A percentile compares a stretch with the other conserved stretches of the same genome.
Evolutionary conservation across 2,797 vertebrate genomes (phyloP).

Genomic region (Cossypha dichroa): DNA sequence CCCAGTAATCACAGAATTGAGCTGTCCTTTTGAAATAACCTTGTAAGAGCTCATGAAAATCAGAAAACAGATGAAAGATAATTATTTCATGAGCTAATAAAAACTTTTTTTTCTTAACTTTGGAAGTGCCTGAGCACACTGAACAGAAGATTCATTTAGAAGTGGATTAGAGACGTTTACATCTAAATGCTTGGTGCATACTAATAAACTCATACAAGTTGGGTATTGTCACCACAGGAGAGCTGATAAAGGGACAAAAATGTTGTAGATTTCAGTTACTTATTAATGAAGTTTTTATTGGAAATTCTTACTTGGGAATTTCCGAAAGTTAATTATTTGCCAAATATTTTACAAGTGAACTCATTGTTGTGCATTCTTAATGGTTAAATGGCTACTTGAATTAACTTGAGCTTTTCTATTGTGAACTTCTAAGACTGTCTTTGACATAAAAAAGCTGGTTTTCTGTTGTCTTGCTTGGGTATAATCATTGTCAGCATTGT

Average conservation of each 20-base stretch:
- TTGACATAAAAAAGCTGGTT: not conserved
- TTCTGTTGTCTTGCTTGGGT: not conserved
- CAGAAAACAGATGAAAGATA: not conserved
- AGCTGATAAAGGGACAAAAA: not conserved
- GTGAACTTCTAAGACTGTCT: not conserved
- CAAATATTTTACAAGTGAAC: not conserved
- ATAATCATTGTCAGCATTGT: not conserved
- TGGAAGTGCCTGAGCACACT: not conserved
- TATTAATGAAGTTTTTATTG: not conserved
- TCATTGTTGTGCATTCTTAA: not conserved
- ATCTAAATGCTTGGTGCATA: conserved; percentile 28
- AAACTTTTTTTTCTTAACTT: conserved; percentile 17
- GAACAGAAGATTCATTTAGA: conserved; percentile 61
- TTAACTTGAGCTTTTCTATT: not conserved
- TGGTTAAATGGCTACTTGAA: not conserved
- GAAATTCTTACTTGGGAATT: not conserved
- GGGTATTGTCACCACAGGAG: not conserved
- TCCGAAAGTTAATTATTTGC: not conserved
- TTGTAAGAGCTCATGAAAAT: not conserved
- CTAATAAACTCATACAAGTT: conserved; percentile 33
- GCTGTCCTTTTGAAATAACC: not conserved
- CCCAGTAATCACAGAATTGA: not conserved
- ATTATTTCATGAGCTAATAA: not conserved
- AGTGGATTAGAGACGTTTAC: conserved; percentile 44
- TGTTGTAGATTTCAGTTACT: not conserved